Base-by-base conservation (phyloP, 2,113 vertebrate genomes). In the Anhinga anhinga region DNA sequence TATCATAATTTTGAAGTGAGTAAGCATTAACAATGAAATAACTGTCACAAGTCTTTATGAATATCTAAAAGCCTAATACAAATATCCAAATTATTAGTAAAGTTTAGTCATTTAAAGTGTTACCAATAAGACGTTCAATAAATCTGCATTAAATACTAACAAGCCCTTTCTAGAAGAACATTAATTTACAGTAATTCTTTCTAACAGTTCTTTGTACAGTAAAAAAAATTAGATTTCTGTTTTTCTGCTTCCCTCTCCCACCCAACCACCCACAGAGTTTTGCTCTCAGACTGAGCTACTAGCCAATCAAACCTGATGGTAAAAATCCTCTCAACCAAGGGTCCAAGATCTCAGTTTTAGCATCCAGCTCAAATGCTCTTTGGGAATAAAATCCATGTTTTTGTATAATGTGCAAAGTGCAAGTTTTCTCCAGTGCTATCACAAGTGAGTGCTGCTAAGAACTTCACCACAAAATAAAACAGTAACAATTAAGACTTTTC, bases 351-450 rank as follows among this genome's bases (percentile, higher is more conserved):
- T 89, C 45, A 29, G 49, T 58, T 89, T 52, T 29, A 95, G 66
- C 55, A 85, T 91, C n/a, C 70, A 90, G 53, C 58, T 94, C 71
- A 95, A 93, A 78, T 47, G 34, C 50, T 98, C 95, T 97, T 97
- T 97, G 95, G 95, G 95, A 97, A 85, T 76, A 97, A 97, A 97
- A 97, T 96, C 59, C 73, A 69, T 89, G 42, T 61, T 96, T 93
- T 77, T 92, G 47, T 93, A 90, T 66, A 96, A 86, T 96, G 95
- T 95, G 95, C 90, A 98, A 98, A 97, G 97, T 97, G 96, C 97
- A 97, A 97, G 71, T 82, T 86, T 65, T 92, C 94, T 95, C 87
- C 86, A 97, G 94, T 93, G 92, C 87, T 82, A 73, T 77, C 59
- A 90, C 79, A 97, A 97, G 83, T 12, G 42, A n/a, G 72, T 90